Base-by-base conservation (phyloP, 2,888 invertebrate genomes). In the Ferrisia virgata region DNA sequence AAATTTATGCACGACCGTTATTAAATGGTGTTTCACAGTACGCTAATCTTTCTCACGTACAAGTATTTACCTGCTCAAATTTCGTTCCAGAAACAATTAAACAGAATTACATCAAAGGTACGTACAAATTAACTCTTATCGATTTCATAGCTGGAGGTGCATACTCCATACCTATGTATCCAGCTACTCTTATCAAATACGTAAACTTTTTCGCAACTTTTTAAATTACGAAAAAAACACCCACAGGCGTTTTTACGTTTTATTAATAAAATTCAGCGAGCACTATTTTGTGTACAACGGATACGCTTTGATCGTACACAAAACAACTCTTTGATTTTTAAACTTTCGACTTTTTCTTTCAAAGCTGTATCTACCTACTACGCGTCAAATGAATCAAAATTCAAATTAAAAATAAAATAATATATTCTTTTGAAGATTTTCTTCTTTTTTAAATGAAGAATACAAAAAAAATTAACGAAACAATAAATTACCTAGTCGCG, bases 31-130 rank as follows among this genome's bases (percentile, higher is more conserved):
- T n/a, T 53, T 18, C 53, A 22, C 53, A 53, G 18, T 53, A 22
- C 53, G 22, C 22, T 18, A 22, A 53, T 53, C 22, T 22, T 18
- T 8, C 22, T 53, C 6, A 53, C 13, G 53, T 53, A 0, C 18
- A 47, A 47, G 18, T 53, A 64, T 64, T 64, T 64, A 64, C 28
- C 15, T 64, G 15, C 31, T 28, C 5, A 5, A 39, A 64, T 0
- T 64, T 11, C 28, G 22, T 4, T 8, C 22, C 64, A 11, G 28
- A 28, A 64, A 64, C 64, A 28, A 64, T 64, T 64, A 64, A 64
- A 64, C 64, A 13, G 64, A 64, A 64, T 64, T 58, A 64, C 64
- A 64, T 64, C 64, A 64, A 64, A 64, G 64, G 64, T 64, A 31
- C 2, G 22, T 8, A 18, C 4, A 4, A 28, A n/a, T n/a, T n/a